Percentiles rank a stretch among this genome's conserved stretches.
Conservation (phyloP, 2,888 invertebrate genomes). For the Cosmopolites sordidus region DNA sequence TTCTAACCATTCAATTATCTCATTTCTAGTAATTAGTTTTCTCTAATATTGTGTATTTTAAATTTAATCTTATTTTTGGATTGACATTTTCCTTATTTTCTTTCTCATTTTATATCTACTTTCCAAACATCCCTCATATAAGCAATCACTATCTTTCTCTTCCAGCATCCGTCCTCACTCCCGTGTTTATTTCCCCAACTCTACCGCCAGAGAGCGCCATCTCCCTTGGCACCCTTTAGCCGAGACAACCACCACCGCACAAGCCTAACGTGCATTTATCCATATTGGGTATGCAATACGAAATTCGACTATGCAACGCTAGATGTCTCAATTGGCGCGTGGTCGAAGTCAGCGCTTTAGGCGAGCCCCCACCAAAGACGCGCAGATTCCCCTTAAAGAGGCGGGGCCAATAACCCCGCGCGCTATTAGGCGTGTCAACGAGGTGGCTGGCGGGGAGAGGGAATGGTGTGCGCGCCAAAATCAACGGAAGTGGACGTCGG, state of each 20-base stretch:
- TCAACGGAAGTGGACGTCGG: constrained; percentile 20
- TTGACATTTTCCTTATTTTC: background rate
- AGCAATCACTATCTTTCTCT: constrained; percentile 5
- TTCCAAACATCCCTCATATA: constrained; percentile 7
- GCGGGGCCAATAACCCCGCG: constrained; percentile 14
- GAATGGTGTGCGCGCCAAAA: constrained; percentile 12
- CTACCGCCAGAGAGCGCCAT: constrained; percentile 15
- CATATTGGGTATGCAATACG: constrained; percentile 3
- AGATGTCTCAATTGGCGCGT: constrained; percentile 8
- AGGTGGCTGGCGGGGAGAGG: constrained; percentile 3
- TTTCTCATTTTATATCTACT: background rate
- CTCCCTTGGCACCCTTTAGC: constrained; percentile 8
- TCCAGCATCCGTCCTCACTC: constrained; percentile 8
- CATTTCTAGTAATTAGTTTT: too few relatives aligned
- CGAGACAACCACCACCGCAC: constrained; percentile 8
- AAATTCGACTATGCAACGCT: background rate
- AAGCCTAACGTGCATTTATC: constrained; percentile 13
- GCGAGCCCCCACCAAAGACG: constrained; percentile 4
- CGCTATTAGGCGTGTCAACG: constrained; percentile 21
- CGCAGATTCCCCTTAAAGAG: constrained; percentile 17
- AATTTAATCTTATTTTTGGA: too few relatives aligned
- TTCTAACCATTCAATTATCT: too few relatives aligned
- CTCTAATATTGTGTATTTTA: too few relatives aligned
- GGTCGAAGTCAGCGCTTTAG: background rate
- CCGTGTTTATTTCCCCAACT: background rate